Conservation (phyloP, 2,888 invertebrate genomes). For the Dryobotodes eremita region DNA sequence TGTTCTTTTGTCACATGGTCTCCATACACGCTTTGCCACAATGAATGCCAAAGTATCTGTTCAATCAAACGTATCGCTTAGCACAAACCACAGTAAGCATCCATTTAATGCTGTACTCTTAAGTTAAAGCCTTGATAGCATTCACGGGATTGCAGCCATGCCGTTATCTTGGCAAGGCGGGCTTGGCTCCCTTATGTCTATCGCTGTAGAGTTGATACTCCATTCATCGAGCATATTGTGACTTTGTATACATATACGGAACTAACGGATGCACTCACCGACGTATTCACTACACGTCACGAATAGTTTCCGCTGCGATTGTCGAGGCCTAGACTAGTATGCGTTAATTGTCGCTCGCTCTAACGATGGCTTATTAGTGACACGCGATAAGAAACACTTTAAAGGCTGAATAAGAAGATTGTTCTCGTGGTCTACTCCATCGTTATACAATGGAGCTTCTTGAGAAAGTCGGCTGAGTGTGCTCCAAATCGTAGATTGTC, state of each 20-base stretch:
- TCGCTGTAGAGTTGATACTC: constrained; percentile 63
- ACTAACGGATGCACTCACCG: constrained; percentile 84
- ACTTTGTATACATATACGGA: constrained; percentile 78
- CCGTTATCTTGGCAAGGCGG: constrained; percentile 44
- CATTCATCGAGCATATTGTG: constrained; percentile 43
- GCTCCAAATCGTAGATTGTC: constrained; percentile 82
- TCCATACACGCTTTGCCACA: constrained; percentile 19
- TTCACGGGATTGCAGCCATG: constrained; percentile 62
- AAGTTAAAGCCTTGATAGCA: constrained; percentile 64
- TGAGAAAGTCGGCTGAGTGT: constrained; percentile 78
- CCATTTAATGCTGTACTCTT: constrained; percentile 38
- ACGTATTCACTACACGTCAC: constrained; percentile 82
- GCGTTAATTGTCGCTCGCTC: constrained; percentile 78
- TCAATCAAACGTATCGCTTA: constrained; percentile 41
- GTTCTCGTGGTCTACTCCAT: constrained; percentile 50
- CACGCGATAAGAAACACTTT: constrained; percentile 69
- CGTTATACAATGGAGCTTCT: constrained; percentile 72
- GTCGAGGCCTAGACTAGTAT: constrained; percentile 78
- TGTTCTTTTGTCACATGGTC: constrained; percentile 39
- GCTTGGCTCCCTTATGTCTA: constrained; percentile 52
- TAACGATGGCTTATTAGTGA: constrained; percentile 72
- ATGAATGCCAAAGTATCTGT: constrained; percentile 43
- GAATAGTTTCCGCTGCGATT: constrained; percentile 84
- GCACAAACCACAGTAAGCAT: constrained; percentile 41
- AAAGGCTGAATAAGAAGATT: constrained; percentile 55